phyloP scores from a whole-genome alignment of 2,797 vertebrate species.

The Sebastiscus tertius region DNA sequence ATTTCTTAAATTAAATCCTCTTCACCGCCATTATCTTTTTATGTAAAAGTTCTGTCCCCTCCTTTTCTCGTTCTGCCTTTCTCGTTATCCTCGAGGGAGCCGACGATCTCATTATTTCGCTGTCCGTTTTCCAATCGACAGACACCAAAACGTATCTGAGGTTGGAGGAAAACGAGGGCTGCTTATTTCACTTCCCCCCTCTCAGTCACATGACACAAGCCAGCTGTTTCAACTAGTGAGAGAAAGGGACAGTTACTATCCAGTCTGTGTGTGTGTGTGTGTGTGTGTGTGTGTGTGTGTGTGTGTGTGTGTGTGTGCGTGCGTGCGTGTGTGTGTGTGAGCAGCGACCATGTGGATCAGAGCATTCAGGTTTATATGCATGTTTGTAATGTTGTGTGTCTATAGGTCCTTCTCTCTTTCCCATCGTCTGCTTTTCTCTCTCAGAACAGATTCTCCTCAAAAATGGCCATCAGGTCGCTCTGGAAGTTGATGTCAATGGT shows the following conservation, averaged over 20 bases:
- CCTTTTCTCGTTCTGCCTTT: not conserved
- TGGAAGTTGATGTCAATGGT: slow-evolving; percentile 97
- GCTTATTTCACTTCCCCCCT: slow-evolving; percentile 24
- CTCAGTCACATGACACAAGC: slow-evolving; percentile 62
- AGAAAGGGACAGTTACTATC: slow-evolving; percentile 58
- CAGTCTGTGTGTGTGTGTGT: slow-evolving; percentile 8
- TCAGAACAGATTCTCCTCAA: slow-evolving; percentile 95
- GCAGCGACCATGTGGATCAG: slow-evolving; percentile 53
- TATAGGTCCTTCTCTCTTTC: slow-evolving; percentile 42
- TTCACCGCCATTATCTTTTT: slow-evolving; percentile 1
- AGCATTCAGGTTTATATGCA: slow-evolving; percentile 37
- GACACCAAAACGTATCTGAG: slow-evolving; percentile 59
- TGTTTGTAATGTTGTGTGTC: slow-evolving; percentile 35
- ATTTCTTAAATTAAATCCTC: slow-evolving; percentile 50
- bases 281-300: no score
- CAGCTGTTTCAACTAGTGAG: slow-evolving; percentile 66
- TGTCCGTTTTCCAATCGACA: slow-evolving; percentile 1
- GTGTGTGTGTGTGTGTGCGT: no score
- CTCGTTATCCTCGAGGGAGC: not conserved
- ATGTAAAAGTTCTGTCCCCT: slow-evolving; percentile 20
- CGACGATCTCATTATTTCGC: not conserved
- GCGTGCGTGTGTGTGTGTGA: slow-evolving; percentile 37
- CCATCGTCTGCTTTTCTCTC: not conserved
- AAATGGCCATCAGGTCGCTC: slow-evolving; percentile 95
- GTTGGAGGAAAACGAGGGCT: slow-evolving; percentile 13